phyloP scores from a whole-genome alignment of 2,888 invertebrate species.

The Thysanoteuthis rhombus region DNA sequence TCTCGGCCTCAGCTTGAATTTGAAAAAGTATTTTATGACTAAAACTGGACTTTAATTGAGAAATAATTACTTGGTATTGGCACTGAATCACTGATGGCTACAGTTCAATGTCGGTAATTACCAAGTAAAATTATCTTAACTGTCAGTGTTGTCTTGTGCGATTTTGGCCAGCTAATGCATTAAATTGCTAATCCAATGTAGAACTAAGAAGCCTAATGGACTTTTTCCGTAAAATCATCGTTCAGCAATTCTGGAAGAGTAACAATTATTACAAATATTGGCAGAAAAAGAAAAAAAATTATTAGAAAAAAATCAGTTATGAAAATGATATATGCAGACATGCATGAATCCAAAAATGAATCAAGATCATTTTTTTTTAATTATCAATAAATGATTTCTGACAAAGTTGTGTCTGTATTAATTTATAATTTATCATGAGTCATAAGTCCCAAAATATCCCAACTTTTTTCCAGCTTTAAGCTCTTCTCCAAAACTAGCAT shows the following conservation, averaged over 20 bases:
- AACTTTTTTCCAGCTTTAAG: neutral
- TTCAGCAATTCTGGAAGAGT: neutral
- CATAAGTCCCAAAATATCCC: neutral
- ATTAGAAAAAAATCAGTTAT: neutral
- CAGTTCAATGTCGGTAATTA: neutral
- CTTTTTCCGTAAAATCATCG: neutral
- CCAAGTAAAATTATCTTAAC: slow-evolving; percentile 12
- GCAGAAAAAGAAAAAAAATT: neutral
- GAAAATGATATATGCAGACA: neutral
- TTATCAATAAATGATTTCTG: neutral
- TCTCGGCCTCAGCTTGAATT: neutral
- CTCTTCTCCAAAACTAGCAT: neutral
- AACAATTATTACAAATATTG: slow-evolving; percentile 12
- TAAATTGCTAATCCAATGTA: neutral
- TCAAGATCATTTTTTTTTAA: neutral
- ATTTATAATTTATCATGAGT: neutral
- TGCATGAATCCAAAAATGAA: neutral
- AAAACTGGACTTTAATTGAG: neutral
- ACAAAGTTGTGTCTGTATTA: neutral
- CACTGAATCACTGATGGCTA: slow-evolving; percentile 12
- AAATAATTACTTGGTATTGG: slow-evolving; percentile 12
- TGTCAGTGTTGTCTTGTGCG: slow-evolving; percentile 12
- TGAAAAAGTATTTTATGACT: slow-evolving; percentile 12
- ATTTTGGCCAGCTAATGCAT: slow-evolving; percentile 12
- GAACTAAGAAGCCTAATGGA: neutral